Conservation (phyloP, 2,113 vertebrate genomes). For the Mola mola region DNA sequence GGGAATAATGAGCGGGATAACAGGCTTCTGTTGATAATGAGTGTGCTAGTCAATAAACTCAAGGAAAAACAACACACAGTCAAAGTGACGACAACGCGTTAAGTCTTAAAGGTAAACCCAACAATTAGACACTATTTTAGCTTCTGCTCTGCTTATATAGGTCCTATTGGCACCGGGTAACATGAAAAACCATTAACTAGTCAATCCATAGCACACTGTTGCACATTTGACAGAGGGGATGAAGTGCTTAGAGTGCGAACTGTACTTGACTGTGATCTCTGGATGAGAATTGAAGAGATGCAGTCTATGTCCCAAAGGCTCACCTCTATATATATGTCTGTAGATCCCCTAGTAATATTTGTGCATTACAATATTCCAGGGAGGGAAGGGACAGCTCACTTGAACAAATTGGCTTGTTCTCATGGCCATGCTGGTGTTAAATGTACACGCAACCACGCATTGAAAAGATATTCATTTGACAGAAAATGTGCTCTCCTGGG, state of each 20-base stretch:
- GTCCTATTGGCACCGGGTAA: too few relatives aligned
- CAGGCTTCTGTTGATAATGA: too few relatives aligned
- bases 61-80: too few relatives aligned
- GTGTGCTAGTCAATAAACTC: too few relatives aligned
- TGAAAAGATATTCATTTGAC: slow-evolving; percentile 35
- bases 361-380: slow-evolving; percentile 55
- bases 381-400: slow-evolving; percentile 37
- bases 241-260: slow-evolving; percentile 56
- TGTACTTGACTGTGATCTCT: slow-evolving; percentile 66
- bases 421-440: slow-evolving; percentile 46
- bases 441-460: slow-evolving; percentile 11
- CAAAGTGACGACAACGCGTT: too few relatives aligned
- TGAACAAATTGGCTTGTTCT: slow-evolving; percentile 35
- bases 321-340: slow-evolving; percentile 35
- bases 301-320: slow-evolving; percentile 50
- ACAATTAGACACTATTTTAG: too few relatives aligned
- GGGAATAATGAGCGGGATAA: too few relatives aligned
- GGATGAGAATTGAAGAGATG: slow-evolving; percentile 52
- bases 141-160: too few relatives aligned
- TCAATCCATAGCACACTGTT: too few relatives aligned
- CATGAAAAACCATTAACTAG: too few relatives aligned
- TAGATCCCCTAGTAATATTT: slow-evolving; percentile 51
- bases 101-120: too few relatives aligned
- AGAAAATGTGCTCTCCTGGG: slow-evolving; percentile 5
- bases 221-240: too few relatives aligned